Base-by-base conservation (phyloP, 1,140 invertebrate species). In the Psilanteris sp. region DNA sequence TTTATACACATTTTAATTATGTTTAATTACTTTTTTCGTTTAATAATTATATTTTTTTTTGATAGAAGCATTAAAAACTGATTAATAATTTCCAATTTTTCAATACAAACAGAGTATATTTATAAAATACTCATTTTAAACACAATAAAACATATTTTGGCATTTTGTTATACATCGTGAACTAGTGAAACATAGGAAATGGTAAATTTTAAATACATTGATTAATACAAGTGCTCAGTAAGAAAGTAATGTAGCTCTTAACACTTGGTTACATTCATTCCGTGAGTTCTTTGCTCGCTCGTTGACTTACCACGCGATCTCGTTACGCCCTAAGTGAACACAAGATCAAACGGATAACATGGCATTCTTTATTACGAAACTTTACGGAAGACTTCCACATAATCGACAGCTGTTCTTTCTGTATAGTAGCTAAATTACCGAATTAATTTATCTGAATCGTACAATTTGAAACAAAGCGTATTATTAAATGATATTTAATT, bases 291-390 rank as follows among this genome's bases (percentile, higher is more conserved):
- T 50, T 37, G 41, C 43, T 39, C 14, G 39, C 64, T 64, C 37
- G 71, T 66, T 66, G 50, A 66, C 52, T 59, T 48, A 61, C 50
- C 64, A 68, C 64, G 74, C 74, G 46, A 77, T 50, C 50, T 71
- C 50, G 52, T 79, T 62, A 77, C 62, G 61, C 37, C 55, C 50
- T 29, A 22, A 32, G 6, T 11, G 16, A 52, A 61, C 18, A 7
- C 11, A 20, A 55, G 54, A 59, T 59, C 11, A 18, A 1, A 37
- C 14, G 7, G 36, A 61, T 61, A 61, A 54, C 27, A 6, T 15
- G 18, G 64, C 18, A 68, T 62, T 39, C 14, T 57, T 22, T 70
- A 24, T 76, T 81, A 72, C 48, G 67, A 67, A 77, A 77, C 27
- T 41, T 57, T 26, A 27, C 57, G 61, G 67, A 77, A 76, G 52